These are phyloP conservation scores for Baccha elongata DNA, from an alignment of 2,888 invertebrate genomes.

Conservation along the genomic window DNA sequence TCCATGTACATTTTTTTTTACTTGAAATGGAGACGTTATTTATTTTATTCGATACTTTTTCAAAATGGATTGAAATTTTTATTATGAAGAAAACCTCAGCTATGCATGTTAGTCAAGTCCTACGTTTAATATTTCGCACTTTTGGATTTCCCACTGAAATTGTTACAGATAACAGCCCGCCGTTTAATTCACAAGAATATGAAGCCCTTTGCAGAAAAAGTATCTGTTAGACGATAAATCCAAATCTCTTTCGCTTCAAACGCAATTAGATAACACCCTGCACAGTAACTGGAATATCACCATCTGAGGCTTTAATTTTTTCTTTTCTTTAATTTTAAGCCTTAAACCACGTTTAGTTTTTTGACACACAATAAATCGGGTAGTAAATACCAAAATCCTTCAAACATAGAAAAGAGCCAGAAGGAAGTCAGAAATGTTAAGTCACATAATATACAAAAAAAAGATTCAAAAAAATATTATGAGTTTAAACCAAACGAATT, in stretches of 20 bases:
- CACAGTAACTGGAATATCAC: conserved; percentile 5
- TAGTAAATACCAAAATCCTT: not conserved
- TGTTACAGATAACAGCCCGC: too few species aligned
- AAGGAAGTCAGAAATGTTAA: too few species aligned
- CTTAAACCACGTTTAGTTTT: not conserved
- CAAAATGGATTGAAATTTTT: conserved; percentile 19
- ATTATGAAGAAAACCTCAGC: conserved; percentile 29
- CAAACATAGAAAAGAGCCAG: not conserved
- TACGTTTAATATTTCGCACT: too few species aligned
- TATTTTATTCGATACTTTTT: too few species aligned
- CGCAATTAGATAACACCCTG: not conserved
- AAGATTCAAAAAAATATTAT: too few species aligned
- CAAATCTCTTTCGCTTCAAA: too few species aligned
- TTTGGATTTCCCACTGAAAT: too few species aligned
- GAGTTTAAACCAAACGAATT: too few species aligned
- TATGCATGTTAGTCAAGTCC: too few species aligned
- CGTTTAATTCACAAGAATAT: too few species aligned
- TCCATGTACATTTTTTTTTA: conserved; percentile 38
- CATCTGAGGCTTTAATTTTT: too few species aligned
- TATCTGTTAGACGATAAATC: conserved; percentile 12
- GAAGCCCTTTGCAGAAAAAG: not conserved
- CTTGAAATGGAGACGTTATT: conserved; percentile 32
- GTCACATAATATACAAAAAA: too few species aligned
- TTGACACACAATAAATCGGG: not conserved
- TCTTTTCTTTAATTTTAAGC: conserved; percentile 22